Base-by-base conservation (phyloP, 2,113 vertebrate species). In the Pterocles gutturalis region DNA sequence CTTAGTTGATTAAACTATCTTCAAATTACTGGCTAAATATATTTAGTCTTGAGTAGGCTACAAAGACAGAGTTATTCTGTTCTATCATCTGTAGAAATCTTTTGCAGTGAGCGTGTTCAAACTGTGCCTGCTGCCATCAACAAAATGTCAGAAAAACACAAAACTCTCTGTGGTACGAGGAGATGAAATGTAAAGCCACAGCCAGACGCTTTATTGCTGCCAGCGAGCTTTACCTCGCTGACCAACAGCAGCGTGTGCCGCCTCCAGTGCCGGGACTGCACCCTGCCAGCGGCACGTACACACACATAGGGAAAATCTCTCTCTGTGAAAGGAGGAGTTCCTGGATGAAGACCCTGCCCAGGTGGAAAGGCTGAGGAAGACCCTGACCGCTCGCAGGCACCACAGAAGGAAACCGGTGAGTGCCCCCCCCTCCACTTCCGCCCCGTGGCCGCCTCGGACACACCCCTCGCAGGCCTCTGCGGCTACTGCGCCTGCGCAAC, bases 361-460 rank as follows among this genome's bases (percentile, higher is more conserved):
- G 3, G 96, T 73, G 76, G 98, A 98, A 71, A 96, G 91, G 11
- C 96, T 97, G 76, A 99, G 97, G 91, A 97, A 88, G 51, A 84
- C 92, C 0, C 4, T 98, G 7, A 97, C 95, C 61, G 77, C 92
- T 4, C 98, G 98, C 89, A 97, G 98, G 65, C 97, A 97, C 62
- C 97, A 89, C 10, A 96, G 94, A 31, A 98, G 97, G 78, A 97
- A 98, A 73, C 89, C 83, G 98, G 99, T 99, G 93, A 57, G 89
- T 0, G 3, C 0, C 5, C 24, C 41, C 41, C 41, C 11, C 41
- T 1, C 17, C 11, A 11, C 38, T 38, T 38, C 38, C 38, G 38
- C 41, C 41, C 41, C 41, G 5, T 41, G 38, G 9, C 41, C 41
- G 41, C 41, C 41, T 41, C 41, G 41, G 41, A 41, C 12, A 41